Conservation (phyloP, 2,113 vertebrate species). For the Cryptomyrus ogoouensis region DNA sequence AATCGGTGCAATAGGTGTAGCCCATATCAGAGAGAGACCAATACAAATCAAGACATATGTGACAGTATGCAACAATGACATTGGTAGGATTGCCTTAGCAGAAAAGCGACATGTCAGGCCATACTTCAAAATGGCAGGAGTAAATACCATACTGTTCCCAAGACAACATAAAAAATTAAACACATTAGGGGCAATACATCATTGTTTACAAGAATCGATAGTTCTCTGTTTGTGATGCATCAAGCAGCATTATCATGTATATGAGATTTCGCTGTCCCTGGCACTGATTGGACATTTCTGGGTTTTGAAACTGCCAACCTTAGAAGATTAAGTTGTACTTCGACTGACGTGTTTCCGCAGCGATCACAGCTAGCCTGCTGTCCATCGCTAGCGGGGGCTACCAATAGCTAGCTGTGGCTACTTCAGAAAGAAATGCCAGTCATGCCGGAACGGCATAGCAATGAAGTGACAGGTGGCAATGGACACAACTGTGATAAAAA, state of each 20-base stretch:
- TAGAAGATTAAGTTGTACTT: neutral
- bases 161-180: slow-evolving; percentile 1
- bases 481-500: neutral
- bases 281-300: neutral
- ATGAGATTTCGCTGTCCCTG: neutral
- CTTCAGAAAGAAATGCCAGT: neutral
- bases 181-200: neutral
- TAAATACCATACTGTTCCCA: neutral
- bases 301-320: neutral
- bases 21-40: neutral
- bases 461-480: neutral
- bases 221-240: neutral
- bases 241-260: neutral
- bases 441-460: neutral
- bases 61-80: neutral
- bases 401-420: neutral
- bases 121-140: neutral
- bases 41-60: neutral
- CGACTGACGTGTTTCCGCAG: neutral
- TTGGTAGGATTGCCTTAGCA: neutral
- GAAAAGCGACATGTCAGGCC: neutral
- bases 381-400: neutral
- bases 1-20: neutral
- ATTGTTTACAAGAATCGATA: neutral
- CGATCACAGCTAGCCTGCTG: neutral